Percentiles rank a stretch among this genome's conserved stretches.
Conservation (phyloP, 2,888 invertebrate species). For the Lepidonotus clava region DNA sequence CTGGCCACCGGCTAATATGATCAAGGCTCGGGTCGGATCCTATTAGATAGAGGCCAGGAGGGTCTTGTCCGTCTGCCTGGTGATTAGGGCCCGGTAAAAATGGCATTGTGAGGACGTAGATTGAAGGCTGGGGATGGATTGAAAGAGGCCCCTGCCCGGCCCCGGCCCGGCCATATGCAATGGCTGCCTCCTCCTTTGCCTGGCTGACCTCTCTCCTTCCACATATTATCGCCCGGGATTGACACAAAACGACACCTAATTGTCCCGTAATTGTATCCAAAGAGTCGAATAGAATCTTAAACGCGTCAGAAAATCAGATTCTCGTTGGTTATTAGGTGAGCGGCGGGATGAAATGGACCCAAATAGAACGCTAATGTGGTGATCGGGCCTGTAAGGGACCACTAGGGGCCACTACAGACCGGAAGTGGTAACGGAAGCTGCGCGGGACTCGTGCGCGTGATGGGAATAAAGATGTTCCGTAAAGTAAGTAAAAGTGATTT, state of each 20-base stretch:
- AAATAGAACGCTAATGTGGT: conserved; percentile 41
- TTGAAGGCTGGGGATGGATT: conserved; percentile 44
- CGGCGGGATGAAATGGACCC: conserved; percentile 52
- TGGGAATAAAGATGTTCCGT: conserved; percentile 8
- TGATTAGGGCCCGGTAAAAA: conserved; percentile 35
- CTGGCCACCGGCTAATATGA: background rate
- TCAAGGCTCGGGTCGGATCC: conserved; percentile 1
- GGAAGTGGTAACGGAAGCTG: conserved; percentile 25
- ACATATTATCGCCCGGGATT: conserved; percentile 46
- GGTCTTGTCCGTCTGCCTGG: conserved; percentile 27
- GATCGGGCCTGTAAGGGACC: conserved; percentile 18
- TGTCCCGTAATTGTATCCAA: conserved; percentile 48
- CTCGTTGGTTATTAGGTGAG: conserved; percentile 53
- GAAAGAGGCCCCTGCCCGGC: conserved; percentile 31
- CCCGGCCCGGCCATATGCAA: background rate
- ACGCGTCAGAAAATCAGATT: conserved; percentile 53
- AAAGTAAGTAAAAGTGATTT: conserved; percentile 36
- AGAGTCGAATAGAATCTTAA: conserved; percentile 54
- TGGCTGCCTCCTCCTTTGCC: background rate
- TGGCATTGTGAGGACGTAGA: conserved; percentile 6
- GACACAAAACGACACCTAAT: conserved; percentile 54
- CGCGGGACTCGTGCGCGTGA: background rate
- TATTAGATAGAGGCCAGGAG: conserved; percentile 1
- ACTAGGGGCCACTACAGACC: background rate
- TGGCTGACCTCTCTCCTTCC: conserved; percentile 39